Evolutionary conservation across 2,113 vertebrate genomes (phyloP), one percentile per base, ranked within the genome.

Genomic region (Muscicapa adusta): DNA sequence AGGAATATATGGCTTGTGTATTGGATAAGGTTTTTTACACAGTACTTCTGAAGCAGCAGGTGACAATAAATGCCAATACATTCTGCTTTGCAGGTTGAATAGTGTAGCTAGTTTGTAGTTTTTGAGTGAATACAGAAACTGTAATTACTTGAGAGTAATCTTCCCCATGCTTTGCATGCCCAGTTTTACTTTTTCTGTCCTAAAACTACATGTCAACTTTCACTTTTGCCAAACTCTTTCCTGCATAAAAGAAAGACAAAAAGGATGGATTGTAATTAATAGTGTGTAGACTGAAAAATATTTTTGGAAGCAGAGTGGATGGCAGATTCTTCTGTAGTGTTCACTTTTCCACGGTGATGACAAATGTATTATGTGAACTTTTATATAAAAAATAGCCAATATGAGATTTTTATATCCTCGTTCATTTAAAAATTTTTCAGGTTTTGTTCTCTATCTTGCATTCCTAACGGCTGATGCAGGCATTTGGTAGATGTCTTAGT

Each of bases 1-100:
- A 23, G 57, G 17, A 80, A 22, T 16, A 36, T 2, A n/a, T 0
- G 0, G 54, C 9, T 78, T 38, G 23, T 23, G 14, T 33, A 17
- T 2, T 14, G 19, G 70, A 3, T 24, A 15, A 38, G 53, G 7
- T 7, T 53, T 68, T 72, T 43, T 83, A 62, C 36, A 57, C 12
- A 9, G 48, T 45, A 36, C 56, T 81, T 78, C 42, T 62, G 68
- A 33, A 92, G 54, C 10, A 50, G 33, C 17, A 54, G 19, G 9
- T 51, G 45, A 83, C 60, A 62, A 43, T 33, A 25, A 45, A 18
- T 34, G 18, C 14, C 34, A 29, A 1, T 5, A 8, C 5, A 2
- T 19, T 54, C 56, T 80, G 75, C 58, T 83, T 90, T 9, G 3
- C 20, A 4, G 22, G 12, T 17, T n/a, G 34, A 45, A 45, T 6